A percentile compares a stretch with the other conserved stretches of the same genome.
Evolutionary conservation across 2,113 vertebrate species (phyloP).

Genomic region (Pterocles burchelli): DNA sequence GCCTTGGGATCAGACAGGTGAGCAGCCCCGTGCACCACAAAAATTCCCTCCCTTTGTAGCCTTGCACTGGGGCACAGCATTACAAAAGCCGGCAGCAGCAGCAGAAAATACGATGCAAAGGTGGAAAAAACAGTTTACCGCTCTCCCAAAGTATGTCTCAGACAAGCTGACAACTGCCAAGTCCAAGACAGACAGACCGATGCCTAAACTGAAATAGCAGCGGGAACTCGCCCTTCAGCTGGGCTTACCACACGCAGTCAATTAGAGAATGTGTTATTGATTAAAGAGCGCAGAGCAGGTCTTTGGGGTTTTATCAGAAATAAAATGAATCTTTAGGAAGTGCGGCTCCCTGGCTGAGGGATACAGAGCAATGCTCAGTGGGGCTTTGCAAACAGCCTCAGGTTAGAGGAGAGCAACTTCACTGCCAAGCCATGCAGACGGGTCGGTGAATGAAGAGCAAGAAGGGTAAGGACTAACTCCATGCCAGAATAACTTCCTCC

Average conservation of each 20-base stretch:
- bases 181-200: neutral
- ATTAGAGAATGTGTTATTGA: neutral
- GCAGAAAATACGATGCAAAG: neutral
- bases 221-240: neutral
- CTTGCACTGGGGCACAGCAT: neutral
- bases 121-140: neutral
- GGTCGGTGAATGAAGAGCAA: neutral
- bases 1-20: neutral
- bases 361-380: neutral
- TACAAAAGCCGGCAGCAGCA: neutral
- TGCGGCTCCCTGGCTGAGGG: neutral
- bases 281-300: neutral
- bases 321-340: neutral
- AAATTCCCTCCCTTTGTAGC: neutral
- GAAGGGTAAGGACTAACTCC: neutral
- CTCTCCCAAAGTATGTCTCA: neutral
- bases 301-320: neutral
- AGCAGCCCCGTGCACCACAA: neutral
- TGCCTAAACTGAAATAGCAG: neutral
- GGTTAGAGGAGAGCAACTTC: neutral
- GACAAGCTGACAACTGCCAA: neutral
- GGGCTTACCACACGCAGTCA: rapidly evolving
- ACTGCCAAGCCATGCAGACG: neutral
- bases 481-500: neutral
- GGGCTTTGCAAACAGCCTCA: neutral